phyloP scores from a whole-genome alignment of 2,113 vertebrate species.

The Gobiocypris rarus region DNA sequence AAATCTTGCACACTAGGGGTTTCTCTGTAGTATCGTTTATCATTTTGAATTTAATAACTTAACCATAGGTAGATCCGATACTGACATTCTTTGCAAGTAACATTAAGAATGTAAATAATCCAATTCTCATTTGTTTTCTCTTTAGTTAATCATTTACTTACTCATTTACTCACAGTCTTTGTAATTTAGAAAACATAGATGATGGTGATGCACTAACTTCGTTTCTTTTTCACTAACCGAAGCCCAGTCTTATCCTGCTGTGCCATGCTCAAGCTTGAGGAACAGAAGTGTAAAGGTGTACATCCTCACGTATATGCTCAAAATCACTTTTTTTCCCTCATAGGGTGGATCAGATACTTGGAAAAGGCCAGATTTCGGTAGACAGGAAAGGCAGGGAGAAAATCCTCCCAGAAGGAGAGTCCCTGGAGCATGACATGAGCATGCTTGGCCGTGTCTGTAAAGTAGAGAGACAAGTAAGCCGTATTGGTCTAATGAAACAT shows the following conservation, averaged over 20 bases:
- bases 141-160: not conserved
- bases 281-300: not conserved
- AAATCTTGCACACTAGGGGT: not conserved
- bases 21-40: not conserved
- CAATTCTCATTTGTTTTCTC: not conserved
- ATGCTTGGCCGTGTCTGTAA: conserved; percentile 98
- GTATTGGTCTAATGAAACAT: not conserved
- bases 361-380: conserved; percentile 92
- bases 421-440: conserved; percentile 87
- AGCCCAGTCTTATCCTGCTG: conserved; percentile 44
- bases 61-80: not conserved
- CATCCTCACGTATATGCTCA: not conserved
- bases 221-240: conserved; percentile 53
- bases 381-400: conserved; percentile 94
- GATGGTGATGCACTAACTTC: conserved; percentile 37
- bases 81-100: not conserved
- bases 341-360: conserved; percentile 98
- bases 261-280: conserved; percentile 19
- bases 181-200: conserved; percentile 19
- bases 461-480: conserved; percentile 93
- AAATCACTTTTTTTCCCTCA: conserved; percentile 54
- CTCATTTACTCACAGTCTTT: not conserved
- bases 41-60: not conserved
- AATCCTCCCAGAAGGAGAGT: conserved; percentile 86
- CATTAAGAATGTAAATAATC: not conserved